These are phyloP conservation scores for Drosophila rufa DNA, from an alignment of 1,140 invertebrate species.

Conservation along the genomic window DNA sequence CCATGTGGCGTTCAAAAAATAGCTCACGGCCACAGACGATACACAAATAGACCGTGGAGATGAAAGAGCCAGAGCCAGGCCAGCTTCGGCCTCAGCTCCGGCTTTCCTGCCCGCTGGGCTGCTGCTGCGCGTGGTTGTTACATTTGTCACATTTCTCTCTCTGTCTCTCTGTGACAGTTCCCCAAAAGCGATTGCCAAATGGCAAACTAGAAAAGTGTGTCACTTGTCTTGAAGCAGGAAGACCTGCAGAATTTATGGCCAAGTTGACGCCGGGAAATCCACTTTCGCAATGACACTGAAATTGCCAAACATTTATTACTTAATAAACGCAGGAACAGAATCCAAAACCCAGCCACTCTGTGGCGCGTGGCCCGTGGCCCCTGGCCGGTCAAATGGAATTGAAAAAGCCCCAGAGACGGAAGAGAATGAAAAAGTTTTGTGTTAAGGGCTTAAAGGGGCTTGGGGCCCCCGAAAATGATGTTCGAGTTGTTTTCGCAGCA, in stretches of 20 bases:
- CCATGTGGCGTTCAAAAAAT: slow-evolving; percentile 38
- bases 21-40: slow-evolving; percentile 38
- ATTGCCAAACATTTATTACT: slow-evolving; percentile 77
- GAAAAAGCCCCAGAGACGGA: slow-evolving; percentile 46
- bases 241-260: slow-evolving; percentile 63
- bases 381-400: slow-evolving; percentile 46
- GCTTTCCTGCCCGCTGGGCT: slow-evolving; percentile 38
- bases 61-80: slow-evolving; percentile 14
- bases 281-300: slow-evolving; percentile 52
- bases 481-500: slow-evolving; percentile 48
- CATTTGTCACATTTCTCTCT: slow-evolving; percentile 52
- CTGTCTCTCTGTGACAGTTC: slow-evolving; percentile 39
- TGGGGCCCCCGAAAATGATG: slow-evolving; percentile 30
- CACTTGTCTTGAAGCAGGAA: slow-evolving; percentile 28
- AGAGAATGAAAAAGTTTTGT: slow-evolving; percentile 55
- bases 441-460: slow-evolving; percentile 66
- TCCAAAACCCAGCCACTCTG: background rate
- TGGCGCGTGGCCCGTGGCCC: background rate
- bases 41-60: slow-evolving; percentile 44
- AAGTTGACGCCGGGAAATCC: slow-evolving; percentile 34
- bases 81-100: slow-evolving; percentile 1
- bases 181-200: slow-evolving; percentile 60
- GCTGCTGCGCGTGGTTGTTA: slow-evolving; percentile 46
- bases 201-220: slow-evolving; percentile 65
- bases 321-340: slow-evolving; percentile 62